Evolutionary conservation across 1,140 invertebrate genomes (phyloP).

Genomic region (Physella acuta): DNA sequence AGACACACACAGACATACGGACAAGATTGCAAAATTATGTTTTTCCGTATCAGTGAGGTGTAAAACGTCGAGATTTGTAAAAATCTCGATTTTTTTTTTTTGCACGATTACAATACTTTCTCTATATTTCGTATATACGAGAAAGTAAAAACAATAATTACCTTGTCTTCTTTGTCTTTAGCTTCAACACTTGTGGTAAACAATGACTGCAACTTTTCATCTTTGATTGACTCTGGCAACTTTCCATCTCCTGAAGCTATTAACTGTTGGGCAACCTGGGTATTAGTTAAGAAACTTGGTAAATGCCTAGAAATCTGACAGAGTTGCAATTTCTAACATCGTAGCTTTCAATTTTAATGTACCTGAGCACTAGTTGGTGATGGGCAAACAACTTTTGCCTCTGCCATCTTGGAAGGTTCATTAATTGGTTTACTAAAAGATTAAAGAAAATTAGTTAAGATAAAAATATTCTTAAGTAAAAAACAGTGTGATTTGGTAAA

Average conservation of each 20-base stretch:
- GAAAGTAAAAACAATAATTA: conserved; percentile 8
- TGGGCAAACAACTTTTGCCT: conserved; percentile 15
- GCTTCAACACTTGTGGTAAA: conserved; percentile 21
- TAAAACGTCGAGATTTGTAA: no score
- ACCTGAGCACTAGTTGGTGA: conserved; percentile 24
- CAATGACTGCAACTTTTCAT: conserved; percentile 20
- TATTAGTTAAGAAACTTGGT: background rate
- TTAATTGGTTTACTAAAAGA: conserved; percentile 24
- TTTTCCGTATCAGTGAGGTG: no score
- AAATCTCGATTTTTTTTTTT: no score
- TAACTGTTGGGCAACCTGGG: conserved; percentile 20
- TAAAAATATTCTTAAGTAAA: no score
- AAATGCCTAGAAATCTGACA: no score
- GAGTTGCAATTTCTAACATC: no score
- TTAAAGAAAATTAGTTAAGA: background rate
- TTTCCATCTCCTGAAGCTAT: conserved; percentile 23
- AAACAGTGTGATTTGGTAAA: no score
- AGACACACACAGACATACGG: no score
- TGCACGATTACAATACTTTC: no score
- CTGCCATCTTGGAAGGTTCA: conserved; percentile 22
- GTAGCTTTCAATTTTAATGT: background rate
- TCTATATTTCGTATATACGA: no score
- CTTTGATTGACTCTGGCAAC: conserved; percentile 20
- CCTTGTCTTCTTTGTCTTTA: conserved; percentile 28
- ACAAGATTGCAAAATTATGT: no score